Base-by-base conservation (phyloP, 2,113 vertebrate species). In the Cariama cristata region DNA sequence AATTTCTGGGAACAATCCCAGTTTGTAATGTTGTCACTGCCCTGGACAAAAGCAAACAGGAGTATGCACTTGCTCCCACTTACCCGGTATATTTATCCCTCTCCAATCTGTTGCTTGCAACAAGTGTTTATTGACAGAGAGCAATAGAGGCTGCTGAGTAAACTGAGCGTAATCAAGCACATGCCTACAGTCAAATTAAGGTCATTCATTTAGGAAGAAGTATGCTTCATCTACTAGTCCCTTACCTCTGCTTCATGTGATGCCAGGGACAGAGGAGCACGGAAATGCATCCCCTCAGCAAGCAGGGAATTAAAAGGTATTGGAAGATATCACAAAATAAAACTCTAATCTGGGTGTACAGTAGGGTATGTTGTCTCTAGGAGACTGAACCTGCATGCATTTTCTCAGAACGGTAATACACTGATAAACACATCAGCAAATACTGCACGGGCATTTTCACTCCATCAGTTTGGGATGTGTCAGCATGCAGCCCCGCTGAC, bases 401-500 rank as follows among this genome's bases (percentile, higher is more conserved):
- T 82, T 26, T 9, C 72, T 45, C 27, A 11, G 12, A 58, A 38
- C 3, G 28, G 11, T 8, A 26, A 50, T 0, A 3, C 11, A 28
- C 23, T 2, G 11, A 60, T 9, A 30, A 35, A 18, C 12, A 22
- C 33, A 52, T 12, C 17, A 35, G 40, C 33, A 3, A 32, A 56
- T 8, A 30, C 2, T 5, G 10, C n/a, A 8, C 0, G 2, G 33
- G 5, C 15, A 11, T 45, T 24, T 58, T 14, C 0, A 10, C 26
- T 28, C 58, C 12, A 3, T 0, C 0, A 1, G 5, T 47, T 4
- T 83, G 50, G 62, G 75, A 49, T 1, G 1, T 8, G 35, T 5
- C n/a, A 44, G 6, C 64, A 69, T 49, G 3, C 8, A 0, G 56
- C 23, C 53, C 52, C 53, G 38, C 53, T 18, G 38, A 6, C 74